A percentile compares a stretch with the other conserved stretches of the same genome.
phyloP scores from a whole-genome alignment of 2,113 vertebrate species.

The Hemiprocne comata region DNA sequence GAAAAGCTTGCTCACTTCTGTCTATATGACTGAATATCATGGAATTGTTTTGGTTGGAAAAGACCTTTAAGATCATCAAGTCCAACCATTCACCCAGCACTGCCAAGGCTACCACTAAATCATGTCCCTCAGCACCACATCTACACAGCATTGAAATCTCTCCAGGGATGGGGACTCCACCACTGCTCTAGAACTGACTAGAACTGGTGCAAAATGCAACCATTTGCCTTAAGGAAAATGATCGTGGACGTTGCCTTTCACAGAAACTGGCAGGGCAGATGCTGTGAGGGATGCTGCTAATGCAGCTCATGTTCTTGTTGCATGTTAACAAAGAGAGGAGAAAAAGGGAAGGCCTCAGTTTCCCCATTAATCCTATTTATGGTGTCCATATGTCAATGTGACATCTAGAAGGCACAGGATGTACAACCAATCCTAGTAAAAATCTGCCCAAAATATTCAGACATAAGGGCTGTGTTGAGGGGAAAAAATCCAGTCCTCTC shows the following conservation, averaged over 20 bases:
- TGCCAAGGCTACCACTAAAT: no score
- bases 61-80: no score
- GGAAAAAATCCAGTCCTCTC: neutral
- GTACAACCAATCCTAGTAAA: neutral
- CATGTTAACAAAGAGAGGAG: no score
- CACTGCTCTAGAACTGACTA: no score
- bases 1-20: neutral
- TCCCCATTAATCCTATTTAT: neutral
- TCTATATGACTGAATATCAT: neutral
- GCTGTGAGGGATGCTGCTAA: neutral
- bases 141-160: no score
- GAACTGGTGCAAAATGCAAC: neutral
- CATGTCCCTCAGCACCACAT: no score
- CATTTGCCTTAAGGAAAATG: neutral
- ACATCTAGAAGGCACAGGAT: neutral
- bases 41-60: no score
- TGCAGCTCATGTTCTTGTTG: neutral
- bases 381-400: neutral
- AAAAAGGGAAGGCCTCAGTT: neutral
- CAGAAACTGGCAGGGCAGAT: neutral
- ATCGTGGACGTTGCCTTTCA: neutral
- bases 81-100: no score
- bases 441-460: neutral
- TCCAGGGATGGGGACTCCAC: no score
- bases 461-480: neutral